Evolutionary conservation across 2,888 invertebrate genomes (phyloP), one percentile per base, ranked within the genome.

Genomic region (Patella depressa): DNA sequence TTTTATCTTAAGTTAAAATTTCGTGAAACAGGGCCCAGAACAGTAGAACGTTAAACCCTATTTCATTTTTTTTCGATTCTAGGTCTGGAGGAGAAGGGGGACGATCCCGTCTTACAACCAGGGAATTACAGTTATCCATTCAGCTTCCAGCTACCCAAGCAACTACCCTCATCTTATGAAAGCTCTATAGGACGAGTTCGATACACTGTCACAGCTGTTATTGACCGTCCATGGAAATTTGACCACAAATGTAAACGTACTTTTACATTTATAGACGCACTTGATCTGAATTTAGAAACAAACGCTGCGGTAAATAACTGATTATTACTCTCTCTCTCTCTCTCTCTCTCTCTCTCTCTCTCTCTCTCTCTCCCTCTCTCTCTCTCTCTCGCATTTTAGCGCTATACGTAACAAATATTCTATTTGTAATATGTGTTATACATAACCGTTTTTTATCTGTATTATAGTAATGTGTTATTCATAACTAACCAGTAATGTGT

Each of bases 191-290:
- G 86, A 93, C 92, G 89, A 96, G 97, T 97, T 57, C 93, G 95
- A 34, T 97, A 97, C 88, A 94, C 94, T 12, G 93, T 96, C 12
- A 96, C 95, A 91, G 95, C 95, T 0, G 94, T 94, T 0, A 92
- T 97, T n/a, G 95, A 96, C 88, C 93, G 95, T 19, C 95, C 96
- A 9, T 96, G 95, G 94, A 95, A 95, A 86, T 95, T 95, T 88
- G 96, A 97, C 91, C 95, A 95, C 87, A 95, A 96, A 85, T 94
- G 94, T 72, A 96, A 95, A 92, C 94, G 94, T 91, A 95, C 95
- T 7, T 96, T 97, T 88, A 96, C 95, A 73, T 95, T 97, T 14
- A 93, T 96, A 76, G 94, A 95, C 76, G 94, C 95, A 5, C 93
- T 96, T 83, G 96, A 97, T 91, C 93, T 97, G 82, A 97, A 97